Conservation (phyloP, 2,888 invertebrate genomes). For the Rhingia campestris region DNA sequence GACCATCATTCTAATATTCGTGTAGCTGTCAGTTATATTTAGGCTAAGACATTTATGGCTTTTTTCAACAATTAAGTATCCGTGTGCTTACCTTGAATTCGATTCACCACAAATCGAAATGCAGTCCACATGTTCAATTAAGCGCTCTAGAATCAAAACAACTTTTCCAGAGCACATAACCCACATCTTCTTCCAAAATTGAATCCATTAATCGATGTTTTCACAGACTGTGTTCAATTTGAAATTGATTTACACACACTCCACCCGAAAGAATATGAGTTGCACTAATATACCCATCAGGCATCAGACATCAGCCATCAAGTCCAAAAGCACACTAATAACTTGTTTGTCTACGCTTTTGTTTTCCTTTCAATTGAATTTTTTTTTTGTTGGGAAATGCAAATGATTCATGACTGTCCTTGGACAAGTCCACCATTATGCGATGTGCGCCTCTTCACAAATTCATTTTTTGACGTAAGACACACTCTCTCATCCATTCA, state of each 20-base stretch:
- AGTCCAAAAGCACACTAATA: slow-evolving; percentile 40
- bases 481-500: slow-evolving; percentile 66
- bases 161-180: slow-evolving; percentile 29
- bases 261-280: background rate
- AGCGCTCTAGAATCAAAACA: slow-evolving; percentile 36
- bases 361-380: slow-evolving; percentile 61
- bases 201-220: slow-evolving; percentile 64
- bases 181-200: slow-evolving; percentile 9
- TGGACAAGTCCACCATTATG: slow-evolving; percentile 39
- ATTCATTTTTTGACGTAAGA: slow-evolving; percentile 57
- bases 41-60: too few species aligned
- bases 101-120: background rate
- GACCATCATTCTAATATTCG: too few species aligned
- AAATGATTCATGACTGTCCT: slow-evolving; percentile 66
- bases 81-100: background rate
- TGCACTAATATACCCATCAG: slow-evolving; percentile 36
- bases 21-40: too few species aligned
- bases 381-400: slow-evolving; percentile 41
- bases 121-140: slow-evolving; percentile 42
- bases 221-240: slow-evolving; percentile 24
- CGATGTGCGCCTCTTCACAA: slow-evolving; percentile 1
- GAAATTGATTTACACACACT: slow-evolving; percentile 23
- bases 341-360: slow-evolving; percentile 39
- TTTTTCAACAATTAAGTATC: too few species aligned
- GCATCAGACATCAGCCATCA: background rate